Conservation (phyloP, 2,888 invertebrate genomes). For the Cephus spinipes region DNA sequence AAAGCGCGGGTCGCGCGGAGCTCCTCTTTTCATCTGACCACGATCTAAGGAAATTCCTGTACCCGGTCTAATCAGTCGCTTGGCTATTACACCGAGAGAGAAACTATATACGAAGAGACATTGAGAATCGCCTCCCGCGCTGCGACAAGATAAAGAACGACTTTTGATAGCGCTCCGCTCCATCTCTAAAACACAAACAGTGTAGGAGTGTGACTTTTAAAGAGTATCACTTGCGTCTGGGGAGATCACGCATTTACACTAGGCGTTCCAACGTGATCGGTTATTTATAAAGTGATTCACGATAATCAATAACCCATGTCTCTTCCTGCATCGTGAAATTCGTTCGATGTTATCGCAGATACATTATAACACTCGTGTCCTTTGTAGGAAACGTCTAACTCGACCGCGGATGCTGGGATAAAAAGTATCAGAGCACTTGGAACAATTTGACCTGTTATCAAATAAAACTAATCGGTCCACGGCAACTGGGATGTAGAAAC, state of each 20-base stretch:
- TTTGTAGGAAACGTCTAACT: background rate
- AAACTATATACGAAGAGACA: background rate
- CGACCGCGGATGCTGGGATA: background rate
- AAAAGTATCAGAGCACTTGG: background rate
- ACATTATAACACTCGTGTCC: background rate
- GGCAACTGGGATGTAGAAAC: background rate
- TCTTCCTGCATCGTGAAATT: constrained; percentile 46
- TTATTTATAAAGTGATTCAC: constrained; percentile 65
- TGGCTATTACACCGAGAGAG: background rate
- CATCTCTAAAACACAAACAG: background rate
- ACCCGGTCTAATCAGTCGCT: background rate
- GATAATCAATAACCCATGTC: constrained; percentile 63
- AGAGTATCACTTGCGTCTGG: background rate
- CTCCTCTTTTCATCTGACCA: background rate
- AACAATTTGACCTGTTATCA: background rate
- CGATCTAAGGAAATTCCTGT: background rate
- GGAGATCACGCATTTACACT: background rate
- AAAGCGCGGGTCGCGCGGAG: too few species aligned
- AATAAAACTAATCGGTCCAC: background rate
- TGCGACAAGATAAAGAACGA: background rate
- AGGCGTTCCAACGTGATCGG: constrained; percentile 47
- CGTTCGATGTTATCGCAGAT: constrained; percentile 26
- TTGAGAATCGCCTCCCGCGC: background rate
- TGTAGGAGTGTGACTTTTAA: background rate
- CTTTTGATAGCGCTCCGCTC: background rate